phyloP scores from a whole-genome alignment of 2,888 invertebrate species.

The Drosophila atripex region DNA sequence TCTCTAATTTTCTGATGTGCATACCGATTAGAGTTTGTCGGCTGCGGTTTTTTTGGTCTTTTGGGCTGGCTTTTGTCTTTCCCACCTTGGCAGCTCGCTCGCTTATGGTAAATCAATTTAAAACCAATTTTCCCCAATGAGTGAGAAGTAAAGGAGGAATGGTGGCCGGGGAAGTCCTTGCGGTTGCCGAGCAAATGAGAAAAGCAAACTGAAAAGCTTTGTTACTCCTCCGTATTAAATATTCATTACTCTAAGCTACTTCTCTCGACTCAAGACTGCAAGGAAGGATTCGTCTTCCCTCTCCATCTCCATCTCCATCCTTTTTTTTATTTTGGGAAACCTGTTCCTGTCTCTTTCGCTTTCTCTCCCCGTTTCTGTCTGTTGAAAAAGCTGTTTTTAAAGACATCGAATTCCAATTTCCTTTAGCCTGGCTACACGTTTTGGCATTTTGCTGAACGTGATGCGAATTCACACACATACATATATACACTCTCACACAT shows the following conservation, averaged over 20 bases:
- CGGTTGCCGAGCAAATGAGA: slow-evolving; percentile 64
- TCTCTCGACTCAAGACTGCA: slow-evolving; percentile 43
- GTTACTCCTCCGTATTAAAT: slow-evolving; percentile 67
- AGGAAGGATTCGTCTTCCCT: slow-evolving; percentile 9
- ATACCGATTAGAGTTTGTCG: slow-evolving; percentile 59
- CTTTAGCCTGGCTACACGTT: slow-evolving; percentile 63
- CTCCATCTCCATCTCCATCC: neutral
- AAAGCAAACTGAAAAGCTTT: slow-evolving; percentile 44
- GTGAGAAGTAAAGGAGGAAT: slow-evolving; percentile 34
- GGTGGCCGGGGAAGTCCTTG: slow-evolving; percentile 39
- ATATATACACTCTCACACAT: slow-evolving; percentile 23
- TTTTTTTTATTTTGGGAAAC: slow-evolving; percentile 19
- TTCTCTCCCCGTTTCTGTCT: neutral
- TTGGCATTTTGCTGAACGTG: slow-evolving; percentile 70
- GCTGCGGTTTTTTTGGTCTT: slow-evolving; percentile 25
- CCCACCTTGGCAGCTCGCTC: slow-evolving; percentile 19
- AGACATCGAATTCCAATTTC: slow-evolving; percentile 77
- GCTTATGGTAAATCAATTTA: slow-evolving; percentile 78
- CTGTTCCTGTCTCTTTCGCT: neutral
- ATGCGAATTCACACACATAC: slow-evolving; percentile 63
- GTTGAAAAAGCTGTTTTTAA: slow-evolving; percentile 71
- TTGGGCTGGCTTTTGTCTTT: slow-evolving; percentile 7
- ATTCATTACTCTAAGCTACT: slow-evolving; percentile 76
- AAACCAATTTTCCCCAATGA: slow-evolving; percentile 71
- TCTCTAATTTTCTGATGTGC: slow-evolving; percentile 70